phyloP scores from a whole-genome alignment of 1,140 invertebrate genomes.

The Geopemphigus sp. region DNA sequence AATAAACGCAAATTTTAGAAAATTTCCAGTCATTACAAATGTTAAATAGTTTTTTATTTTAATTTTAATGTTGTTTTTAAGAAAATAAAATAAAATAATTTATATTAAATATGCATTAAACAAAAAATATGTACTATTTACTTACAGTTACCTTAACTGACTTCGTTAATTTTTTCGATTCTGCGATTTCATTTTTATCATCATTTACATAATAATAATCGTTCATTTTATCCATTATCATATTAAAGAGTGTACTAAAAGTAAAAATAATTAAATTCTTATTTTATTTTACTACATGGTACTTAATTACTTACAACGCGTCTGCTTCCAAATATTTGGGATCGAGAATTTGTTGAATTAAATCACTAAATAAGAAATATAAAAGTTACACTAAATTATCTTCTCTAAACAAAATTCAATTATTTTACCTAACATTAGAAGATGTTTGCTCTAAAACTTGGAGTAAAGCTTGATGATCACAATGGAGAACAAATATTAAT shows the following conservation, averaged over 20 bases:
- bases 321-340: conserved; percentile 38
- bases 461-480: conserved; percentile 67
- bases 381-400: background rate
- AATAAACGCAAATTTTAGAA: too few relatives aligned
- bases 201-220: conserved; percentile 16
- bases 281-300: background rate
- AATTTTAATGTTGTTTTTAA: too few relatives aligned
- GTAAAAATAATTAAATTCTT: conserved; percentile 9
- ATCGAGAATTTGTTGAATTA: conserved; percentile 11
- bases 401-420: background rate
- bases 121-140: background rate
- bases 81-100: too few relatives aligned
- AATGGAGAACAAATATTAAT: conserved; percentile 70
- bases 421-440: conserved; percentile 46
- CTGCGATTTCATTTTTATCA: background rate
- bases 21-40: too few relatives aligned
- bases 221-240: conserved; percentile 26
- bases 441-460: conserved; percentile 56
- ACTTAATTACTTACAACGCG: conserved; percentile 18
- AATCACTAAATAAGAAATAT: conserved; percentile 11
- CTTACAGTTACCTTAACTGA: conserved; percentile 16
- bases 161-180: background rate
- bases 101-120: too few relatives aligned
- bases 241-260: conserved; percentile 21
- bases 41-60: too few relatives aligned